These are phyloP conservation scores for Drosophila paucipuncta DNA, from an alignment of 2,888 invertebrate genomes.

Conservation along the genomic window DNA sequence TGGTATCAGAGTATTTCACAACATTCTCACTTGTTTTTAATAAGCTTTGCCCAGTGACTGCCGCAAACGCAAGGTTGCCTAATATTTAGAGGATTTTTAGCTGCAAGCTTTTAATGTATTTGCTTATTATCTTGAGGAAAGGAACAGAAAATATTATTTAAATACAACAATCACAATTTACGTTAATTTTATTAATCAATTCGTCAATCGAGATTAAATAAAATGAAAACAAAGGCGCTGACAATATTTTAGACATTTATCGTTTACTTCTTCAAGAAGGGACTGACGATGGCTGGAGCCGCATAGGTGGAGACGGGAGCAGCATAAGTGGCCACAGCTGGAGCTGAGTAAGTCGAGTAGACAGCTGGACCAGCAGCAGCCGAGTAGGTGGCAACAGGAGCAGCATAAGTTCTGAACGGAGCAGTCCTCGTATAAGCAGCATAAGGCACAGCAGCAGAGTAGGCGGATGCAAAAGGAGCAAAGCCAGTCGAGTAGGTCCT, in stretches of 20 bases:
- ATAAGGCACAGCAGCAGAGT: slow-evolving; percentile 34
- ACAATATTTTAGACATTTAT: background rate
- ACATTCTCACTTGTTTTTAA: too few relatives aligned
- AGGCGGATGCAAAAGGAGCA: slow-evolving; percentile 29
- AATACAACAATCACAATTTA: background rate
- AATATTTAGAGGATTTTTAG: background rate
- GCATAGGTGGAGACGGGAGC: slow-evolving; percentile 50
- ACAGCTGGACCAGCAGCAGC: slow-evolving; percentile 17
- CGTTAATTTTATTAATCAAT: background rate
- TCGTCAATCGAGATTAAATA: background rate
- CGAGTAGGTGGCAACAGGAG: slow-evolving; percentile 24
- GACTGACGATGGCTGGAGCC: slow-evolving; percentile 54
- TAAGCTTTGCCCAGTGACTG: too few relatives aligned
- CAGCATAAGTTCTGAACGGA: slow-evolving; percentile 28
- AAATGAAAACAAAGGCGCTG: background rate
- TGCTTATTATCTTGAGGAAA: too few relatives aligned
- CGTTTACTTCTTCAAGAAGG: slow-evolving; percentile 50
- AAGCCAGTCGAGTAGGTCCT: slow-evolving; percentile 37
- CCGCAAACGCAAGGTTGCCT: too few relatives aligned
- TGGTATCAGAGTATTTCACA: too few relatives aligned
- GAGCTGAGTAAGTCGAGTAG: slow-evolving; percentile 37
- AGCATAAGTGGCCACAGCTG: slow-evolving; percentile 30
- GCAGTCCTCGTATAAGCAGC: slow-evolving; percentile 30
- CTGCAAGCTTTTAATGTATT: background rate
- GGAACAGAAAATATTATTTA: background rate